phyloP scores from a whole-genome alignment of 2,888 invertebrate species.

The Eupsilia transversa region DNA sequence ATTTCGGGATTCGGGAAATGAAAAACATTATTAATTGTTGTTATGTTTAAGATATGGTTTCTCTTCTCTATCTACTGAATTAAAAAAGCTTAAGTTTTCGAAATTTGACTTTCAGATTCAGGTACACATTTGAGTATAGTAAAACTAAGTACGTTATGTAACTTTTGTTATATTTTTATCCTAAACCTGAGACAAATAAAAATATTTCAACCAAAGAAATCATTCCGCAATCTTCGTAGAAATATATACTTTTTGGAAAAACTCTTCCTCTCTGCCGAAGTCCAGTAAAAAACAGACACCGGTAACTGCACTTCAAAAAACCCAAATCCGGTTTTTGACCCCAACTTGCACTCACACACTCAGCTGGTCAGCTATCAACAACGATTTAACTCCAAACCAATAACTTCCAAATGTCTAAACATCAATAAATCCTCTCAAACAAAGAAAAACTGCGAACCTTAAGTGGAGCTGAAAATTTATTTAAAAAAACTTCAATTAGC shows the following conservation, averaged over 20 bases:
- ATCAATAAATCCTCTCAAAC: slow-evolving; percentile 28
- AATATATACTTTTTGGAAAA: neutral
- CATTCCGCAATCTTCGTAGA: neutral
- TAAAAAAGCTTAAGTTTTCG: neutral
- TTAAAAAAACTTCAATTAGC: slow-evolving; percentile 37
- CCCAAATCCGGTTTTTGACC: neutral
- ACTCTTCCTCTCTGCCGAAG: too few relatives aligned
- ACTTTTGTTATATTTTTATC: neutral
- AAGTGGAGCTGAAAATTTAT: slow-evolving; percentile 28
- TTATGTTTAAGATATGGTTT: neutral
- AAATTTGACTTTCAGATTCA: neutral
- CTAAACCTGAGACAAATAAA: neutral
- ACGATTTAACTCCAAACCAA: neutral
- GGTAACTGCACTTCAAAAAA: neutral
- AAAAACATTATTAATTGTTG: neutral
- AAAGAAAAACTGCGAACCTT: slow-evolving; percentile 33
- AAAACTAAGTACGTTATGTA: too few relatives aligned
- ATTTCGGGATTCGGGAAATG: slow-evolving; percentile 13
- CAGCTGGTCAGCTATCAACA: neutral
- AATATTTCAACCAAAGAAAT: neutral
- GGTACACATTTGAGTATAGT: too few relatives aligned
- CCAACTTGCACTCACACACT: neutral
- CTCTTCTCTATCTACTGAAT: neutral
- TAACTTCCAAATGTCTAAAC: slow-evolving; percentile 23
- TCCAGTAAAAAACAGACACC: neutral